A percentile compares a stretch with the other conserved stretches of the same genome.
These are phyloP conservation scores for Panagrolaimus sp. DNA, from an alignment of 1,140 invertebrate species.

Conservation along the genomic window DNA sequence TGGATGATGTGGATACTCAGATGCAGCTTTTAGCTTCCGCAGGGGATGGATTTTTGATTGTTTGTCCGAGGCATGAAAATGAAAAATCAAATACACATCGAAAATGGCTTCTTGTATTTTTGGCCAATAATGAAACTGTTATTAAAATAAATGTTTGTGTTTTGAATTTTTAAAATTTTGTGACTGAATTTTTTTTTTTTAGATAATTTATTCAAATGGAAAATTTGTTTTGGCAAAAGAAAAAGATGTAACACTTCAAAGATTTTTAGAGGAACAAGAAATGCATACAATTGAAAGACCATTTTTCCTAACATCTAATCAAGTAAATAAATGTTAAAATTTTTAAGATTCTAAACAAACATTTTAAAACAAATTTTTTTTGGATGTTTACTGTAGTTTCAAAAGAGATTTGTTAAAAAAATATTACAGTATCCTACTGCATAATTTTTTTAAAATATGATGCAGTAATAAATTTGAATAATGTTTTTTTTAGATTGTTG, in stretches of 20 bases:
- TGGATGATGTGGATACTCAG: slow-evolving; percentile 7
- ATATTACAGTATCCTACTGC: too few species aligned
- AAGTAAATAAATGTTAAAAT: background rate
- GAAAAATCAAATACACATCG: background rate
- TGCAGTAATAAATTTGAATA: too few species aligned
- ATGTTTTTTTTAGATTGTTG: background rate
- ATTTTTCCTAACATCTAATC: slow-evolving; percentile 12
- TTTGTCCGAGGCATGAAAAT: slow-evolving; percentile 11
- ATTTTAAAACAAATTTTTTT: too few species aligned
- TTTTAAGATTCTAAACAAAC: too few species aligned
- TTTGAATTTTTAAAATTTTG: background rate
- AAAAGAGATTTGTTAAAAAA: too few species aligned
- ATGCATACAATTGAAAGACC: background rate
- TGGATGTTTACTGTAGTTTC: too few species aligned
- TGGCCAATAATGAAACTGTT: slow-evolving; percentile 7
- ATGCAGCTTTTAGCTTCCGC: background rate
- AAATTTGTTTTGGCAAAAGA: slow-evolving; percentile 14
- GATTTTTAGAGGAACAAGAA: slow-evolving; percentile 11
- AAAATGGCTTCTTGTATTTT: slow-evolving; percentile 1
- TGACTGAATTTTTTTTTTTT: background rate
- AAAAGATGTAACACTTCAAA: background rate
- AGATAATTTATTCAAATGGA: background rate
- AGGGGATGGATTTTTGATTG: background rate
- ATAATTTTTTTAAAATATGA: too few species aligned
- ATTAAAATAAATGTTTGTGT: background rate